Percentiles rank a stretch among this genome's conserved stretches.
Conservation (phyloP, 2,888 invertebrate genomes). For the Cremastobaeus sp. region DNA sequence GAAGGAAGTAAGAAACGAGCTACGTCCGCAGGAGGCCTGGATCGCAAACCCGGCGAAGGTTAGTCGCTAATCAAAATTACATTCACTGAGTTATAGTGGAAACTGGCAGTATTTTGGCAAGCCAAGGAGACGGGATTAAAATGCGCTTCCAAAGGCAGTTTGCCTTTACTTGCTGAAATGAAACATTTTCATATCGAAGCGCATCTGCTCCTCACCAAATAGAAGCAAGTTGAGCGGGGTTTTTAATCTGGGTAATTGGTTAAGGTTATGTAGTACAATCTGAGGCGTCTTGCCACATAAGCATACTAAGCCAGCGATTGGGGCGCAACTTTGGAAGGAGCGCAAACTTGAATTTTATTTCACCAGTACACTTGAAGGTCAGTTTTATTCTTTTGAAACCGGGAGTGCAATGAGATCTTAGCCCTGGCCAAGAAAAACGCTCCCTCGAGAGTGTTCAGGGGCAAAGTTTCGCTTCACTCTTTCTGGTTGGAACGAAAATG, state of each 20-base stretch:
- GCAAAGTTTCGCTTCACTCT: too few relatives aligned
- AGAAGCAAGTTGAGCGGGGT: background rate
- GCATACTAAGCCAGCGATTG: too few relatives aligned
- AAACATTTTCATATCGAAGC: constrained; percentile 1
- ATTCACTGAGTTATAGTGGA: background rate
- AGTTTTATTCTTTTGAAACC: too few relatives aligned
- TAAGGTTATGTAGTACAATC: constrained; percentile 24
- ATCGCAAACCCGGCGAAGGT: constrained; percentile 84
- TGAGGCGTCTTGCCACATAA: too few relatives aligned
- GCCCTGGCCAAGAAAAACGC: too few relatives aligned
- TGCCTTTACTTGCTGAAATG: constrained; percentile 9
- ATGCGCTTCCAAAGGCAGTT: too few relatives aligned
- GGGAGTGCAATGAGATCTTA: too few relatives aligned
- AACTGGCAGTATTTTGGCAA: constrained; percentile 3
- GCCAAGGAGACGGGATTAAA: background rate
- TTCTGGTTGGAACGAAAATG: too few relatives aligned
- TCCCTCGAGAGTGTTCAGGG: too few relatives aligned
- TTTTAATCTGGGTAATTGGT: constrained; percentile 22
- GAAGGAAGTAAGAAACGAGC: constrained; percentile 88
- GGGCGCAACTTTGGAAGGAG: too few relatives aligned
- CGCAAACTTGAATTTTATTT: too few relatives aligned
- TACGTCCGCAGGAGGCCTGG: constrained; percentile 85
- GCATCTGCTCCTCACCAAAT: background rate
- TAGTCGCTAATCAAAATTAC: constrained; percentile 57
- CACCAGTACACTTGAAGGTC: too few relatives aligned